These are phyloP conservation scores for Erynnis tages DNA, from an alignment of 2,888 invertebrate genomes.

Conservation along the genomic window DNA sequence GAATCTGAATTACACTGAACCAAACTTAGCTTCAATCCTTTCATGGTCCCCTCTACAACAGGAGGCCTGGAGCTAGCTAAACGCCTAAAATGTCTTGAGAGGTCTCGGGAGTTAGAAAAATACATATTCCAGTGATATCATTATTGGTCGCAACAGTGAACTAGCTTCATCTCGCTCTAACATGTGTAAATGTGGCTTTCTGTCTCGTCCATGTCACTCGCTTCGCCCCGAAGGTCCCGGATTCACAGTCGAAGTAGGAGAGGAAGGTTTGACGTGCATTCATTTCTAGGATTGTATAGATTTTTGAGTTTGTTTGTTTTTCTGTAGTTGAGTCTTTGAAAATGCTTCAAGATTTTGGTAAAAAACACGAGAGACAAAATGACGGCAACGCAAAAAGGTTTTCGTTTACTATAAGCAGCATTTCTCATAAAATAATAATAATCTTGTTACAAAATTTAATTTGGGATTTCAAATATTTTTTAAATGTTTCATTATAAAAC, in stretches of 20 bases:
- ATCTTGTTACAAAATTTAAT: no score
- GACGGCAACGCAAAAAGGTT: no score
- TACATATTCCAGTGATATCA: background rate
- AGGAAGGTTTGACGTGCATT: slow-evolving; percentile 73
- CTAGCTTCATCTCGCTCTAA: slow-evolving; percentile 71
- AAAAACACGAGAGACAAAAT: no score
- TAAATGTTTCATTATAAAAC: no score
- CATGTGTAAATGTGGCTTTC: slow-evolving; percentile 78
- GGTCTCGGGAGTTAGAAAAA: background rate
- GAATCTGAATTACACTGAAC: no score
- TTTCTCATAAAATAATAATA: no score
- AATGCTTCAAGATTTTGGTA: slow-evolving; percentile 10
- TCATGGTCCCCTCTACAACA: no score
- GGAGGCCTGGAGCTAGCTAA: no score
- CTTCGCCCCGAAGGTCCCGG: slow-evolving; percentile 71
- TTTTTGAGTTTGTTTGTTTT: slow-evolving; percentile 37
- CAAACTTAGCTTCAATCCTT: no score
- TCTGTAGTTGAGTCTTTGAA: slow-evolving; percentile 9
- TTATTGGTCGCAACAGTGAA: slow-evolving; percentile 28
- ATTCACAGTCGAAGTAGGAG: slow-evolving; percentile 75
- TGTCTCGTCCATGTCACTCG: slow-evolving; percentile 70
- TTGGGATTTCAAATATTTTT: no score
- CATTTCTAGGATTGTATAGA: slow-evolving; percentile 44
- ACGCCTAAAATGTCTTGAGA: background rate
- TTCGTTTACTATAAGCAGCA: no score